A percentile compares a stretch with the other conserved stretches of the same genome.
These are phyloP conservation scores for Myiozetetes cayanensis DNA, from an alignment of 2,113 vertebrate genomes.

Conservation along the genomic window DNA sequence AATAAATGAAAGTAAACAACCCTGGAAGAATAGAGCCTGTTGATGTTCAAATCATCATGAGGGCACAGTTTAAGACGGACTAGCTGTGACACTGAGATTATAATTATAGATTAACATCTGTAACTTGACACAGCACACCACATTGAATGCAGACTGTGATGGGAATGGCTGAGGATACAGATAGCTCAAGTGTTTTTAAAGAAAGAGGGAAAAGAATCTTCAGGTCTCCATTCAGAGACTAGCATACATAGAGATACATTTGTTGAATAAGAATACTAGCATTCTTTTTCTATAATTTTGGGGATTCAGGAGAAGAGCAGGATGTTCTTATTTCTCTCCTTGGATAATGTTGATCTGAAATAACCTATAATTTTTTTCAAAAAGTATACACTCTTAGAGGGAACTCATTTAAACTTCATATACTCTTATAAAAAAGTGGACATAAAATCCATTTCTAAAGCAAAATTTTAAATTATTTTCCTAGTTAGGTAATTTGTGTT, in stretches of 20 bases:
- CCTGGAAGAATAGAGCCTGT: neutral
- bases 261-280: neutral
- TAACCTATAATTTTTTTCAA: neutral
- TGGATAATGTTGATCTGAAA: neutral
- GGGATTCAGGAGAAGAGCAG: neutral
- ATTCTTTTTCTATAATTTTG: neutral
- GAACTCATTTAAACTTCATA: neutral
- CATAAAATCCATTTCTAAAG: neutral
- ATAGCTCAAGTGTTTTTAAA: neutral
- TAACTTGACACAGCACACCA: neutral
- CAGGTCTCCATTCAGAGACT: neutral
- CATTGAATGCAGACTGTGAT: neutral
- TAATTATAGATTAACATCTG: neutral
- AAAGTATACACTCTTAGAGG: neutral
- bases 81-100: neutral
- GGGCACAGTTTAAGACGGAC: neutral
- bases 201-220: neutral
- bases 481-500: neutral
- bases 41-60: neutral
- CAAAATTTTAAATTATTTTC: neutral
- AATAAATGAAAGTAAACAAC: neutral
- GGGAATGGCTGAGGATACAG: neutral
- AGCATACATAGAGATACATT: neutral
- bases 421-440: neutral
- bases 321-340: neutral